These are phyloP conservation scores for Poecile montanus DNA, from an alignment of 2,797 vertebrate genomes.

Conservation along the genomic window DNA sequence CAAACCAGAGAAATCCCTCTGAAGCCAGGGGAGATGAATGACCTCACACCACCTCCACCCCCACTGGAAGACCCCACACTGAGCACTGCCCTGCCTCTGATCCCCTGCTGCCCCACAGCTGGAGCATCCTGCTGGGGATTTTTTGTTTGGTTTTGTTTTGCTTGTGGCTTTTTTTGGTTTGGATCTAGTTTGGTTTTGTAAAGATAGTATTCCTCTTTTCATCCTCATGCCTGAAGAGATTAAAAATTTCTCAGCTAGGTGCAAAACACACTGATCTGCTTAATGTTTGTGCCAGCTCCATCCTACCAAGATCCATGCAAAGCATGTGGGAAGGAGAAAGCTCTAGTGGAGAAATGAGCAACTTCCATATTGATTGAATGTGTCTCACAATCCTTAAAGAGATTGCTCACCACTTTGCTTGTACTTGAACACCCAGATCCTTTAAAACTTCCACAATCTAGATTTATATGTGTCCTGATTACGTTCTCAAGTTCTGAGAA, in stretches of 20 bases:
- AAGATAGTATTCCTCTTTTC: neutral
- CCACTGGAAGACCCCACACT: neutral
- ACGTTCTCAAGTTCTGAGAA: neutral
- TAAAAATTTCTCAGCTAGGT: neutral
- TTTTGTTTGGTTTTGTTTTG: neutral
- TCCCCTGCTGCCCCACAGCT: neutral
- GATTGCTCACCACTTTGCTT: neutral
- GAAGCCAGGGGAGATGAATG: neutral
- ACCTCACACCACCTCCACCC: neutral
- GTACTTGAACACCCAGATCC: neutral
- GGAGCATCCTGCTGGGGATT: neutral
- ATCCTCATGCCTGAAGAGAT: neutral
- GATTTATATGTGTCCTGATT: neutral
- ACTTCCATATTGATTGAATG: neutral
- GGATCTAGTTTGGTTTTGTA: neutral
- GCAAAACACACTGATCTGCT: neutral
- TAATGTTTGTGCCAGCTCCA: neutral
- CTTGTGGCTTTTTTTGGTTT: neutral
- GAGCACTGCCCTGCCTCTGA: neutral
- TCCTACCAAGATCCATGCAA: neutral
- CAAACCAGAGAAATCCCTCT: neutral
- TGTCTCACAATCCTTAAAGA: neutral
- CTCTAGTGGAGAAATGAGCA: neutral
- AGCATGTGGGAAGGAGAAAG: constrained; percentile 1
- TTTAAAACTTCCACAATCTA: neutral